Conservation (phyloP, 2,888 invertebrate genomes). For the Platycnemis pennipes region DNA sequence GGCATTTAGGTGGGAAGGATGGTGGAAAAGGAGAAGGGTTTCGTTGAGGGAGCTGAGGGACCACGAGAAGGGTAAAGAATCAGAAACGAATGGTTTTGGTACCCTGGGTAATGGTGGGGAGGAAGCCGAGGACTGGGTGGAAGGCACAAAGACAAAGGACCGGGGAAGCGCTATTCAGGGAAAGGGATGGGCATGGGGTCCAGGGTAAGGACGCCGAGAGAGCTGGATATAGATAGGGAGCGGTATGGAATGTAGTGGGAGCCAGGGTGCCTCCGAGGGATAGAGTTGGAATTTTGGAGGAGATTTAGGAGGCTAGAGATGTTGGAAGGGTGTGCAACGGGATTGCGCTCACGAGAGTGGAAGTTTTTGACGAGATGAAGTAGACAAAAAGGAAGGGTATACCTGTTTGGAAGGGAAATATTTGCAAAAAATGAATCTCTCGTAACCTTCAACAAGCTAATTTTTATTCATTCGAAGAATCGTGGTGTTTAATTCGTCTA, state of each 20-base stretch:
- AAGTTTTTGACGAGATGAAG: background rate
- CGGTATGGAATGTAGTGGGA: background rate
- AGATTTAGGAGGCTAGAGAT: background rate
- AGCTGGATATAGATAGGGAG: background rate
- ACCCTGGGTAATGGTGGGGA: background rate
- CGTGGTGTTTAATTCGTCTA: no score
- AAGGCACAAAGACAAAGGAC: no score
- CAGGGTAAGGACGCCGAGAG: background rate
- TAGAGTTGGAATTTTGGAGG: background rate
- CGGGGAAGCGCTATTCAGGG: background rate
- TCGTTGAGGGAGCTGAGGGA: no score
- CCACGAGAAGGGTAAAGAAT: background rate
- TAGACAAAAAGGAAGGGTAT: background rate
- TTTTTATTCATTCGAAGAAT: no score
- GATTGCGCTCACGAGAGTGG: background rate
- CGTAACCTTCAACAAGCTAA: no score
- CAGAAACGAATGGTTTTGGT: constrained; percentile 2
- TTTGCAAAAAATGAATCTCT: no score
- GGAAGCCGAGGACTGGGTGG: background rate
- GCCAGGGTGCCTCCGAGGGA: background rate
- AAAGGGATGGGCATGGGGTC: background rate
- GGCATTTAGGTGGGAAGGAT: no score
- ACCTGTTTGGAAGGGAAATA: no score
- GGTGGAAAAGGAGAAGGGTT: no score
- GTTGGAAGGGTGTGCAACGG: background rate